Base-by-base conservation (phyloP, 2,888 invertebrate species). In the Oscheius onirici region DNA sequence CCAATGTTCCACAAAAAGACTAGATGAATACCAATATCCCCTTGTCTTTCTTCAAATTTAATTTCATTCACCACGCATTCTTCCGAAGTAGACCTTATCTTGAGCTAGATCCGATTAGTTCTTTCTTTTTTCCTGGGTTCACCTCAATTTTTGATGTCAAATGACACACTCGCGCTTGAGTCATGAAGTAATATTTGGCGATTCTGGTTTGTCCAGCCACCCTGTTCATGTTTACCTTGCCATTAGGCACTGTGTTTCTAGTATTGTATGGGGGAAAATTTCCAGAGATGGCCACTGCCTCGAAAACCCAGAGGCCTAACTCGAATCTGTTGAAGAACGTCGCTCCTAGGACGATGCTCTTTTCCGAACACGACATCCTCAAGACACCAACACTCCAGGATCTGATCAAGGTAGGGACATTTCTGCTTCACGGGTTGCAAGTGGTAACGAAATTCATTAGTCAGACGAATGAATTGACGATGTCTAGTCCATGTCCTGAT, bases 371-470 rank as follows among this genome's bases (percentile, higher is more conserved):
- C 67, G 81, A 80, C 63, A 78, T 80, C 40, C 63, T 82, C 44
- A 80, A 79, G 72, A 82, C 82, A n/a, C 82, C 82, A 11, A 82
- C 82, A 0, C 76, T 82, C 74, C 77, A 74, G 46, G 82, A 82
- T 65, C 73, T 82, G 73, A 61, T 79, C 0, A 79, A 77, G 55
- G 76, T 75, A 20, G 40, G 28, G 15, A 22, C 28, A 34, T 34
- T 6, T 8, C 34, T 8, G 3, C 8, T 34, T 34, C 34, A 34
- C 34, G 3, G 34, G 8, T 34, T 34, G 34, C 8, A 34, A 34
- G 3, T 34, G 34, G 34, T 34, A 34, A 34, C 8, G 34, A 34
- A 8, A 34, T 8, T 34, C 34, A 34, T 8, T 34, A 34, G 34
- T 34, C 8, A 34, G 34, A 6, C 34, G 34, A 6, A 34, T 34